A percentile compares a stretch with the other conserved stretches of the same genome.
These are phyloP conservation scores for Tribolium freemani DNA, from an alignment of 2,888 invertebrate genomes.

Conservation along the genomic window DNA sequence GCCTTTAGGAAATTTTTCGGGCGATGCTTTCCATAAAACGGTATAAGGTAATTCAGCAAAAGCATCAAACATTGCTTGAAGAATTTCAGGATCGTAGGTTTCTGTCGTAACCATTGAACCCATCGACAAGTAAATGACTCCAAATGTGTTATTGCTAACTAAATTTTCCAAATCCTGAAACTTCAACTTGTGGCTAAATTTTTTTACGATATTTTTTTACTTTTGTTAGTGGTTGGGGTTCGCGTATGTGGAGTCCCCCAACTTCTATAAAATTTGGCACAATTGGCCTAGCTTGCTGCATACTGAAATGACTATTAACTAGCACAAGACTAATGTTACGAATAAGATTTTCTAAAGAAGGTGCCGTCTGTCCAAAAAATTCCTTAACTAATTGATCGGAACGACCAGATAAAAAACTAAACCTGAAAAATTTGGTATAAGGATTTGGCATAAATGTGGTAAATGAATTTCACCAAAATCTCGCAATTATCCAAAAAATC, in stretches of 20 bases:
- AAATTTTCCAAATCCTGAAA: conserved; percentile 38
- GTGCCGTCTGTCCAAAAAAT: conserved; percentile 69
- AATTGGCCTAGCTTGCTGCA: conserved; percentile 71
- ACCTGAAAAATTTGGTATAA: background rate
- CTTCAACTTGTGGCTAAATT: background rate
- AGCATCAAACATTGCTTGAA: conserved; percentile 69
- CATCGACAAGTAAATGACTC: conserved; percentile 73
- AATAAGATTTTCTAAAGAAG: conserved; percentile 68
- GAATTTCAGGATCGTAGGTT: conserved; percentile 69
- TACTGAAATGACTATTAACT: conserved; percentile 73
- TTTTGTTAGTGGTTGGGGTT: conserved; percentile 68
- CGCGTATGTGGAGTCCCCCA: conserved; percentile 70
- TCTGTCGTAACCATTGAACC: conserved; percentile 74
- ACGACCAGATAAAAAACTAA: background rate
- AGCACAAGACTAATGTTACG: conserved; percentile 71
- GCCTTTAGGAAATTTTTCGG: conserved; percentile 66
- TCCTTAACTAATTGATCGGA: conserved; percentile 68
- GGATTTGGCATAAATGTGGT: too few relatives aligned
- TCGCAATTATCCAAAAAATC: background rate
- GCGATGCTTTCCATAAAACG: conserved; percentile 72
- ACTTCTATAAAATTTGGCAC: conserved; percentile 72
- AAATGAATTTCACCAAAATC: conserved; percentile 22
- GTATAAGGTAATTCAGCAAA: conserved; percentile 71
- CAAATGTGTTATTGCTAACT: conserved; percentile 45
- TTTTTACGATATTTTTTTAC: conserved; percentile 57